Conservation (phyloP, 1,140 invertebrate species). For the Ridgeia piscesae region DNA sequence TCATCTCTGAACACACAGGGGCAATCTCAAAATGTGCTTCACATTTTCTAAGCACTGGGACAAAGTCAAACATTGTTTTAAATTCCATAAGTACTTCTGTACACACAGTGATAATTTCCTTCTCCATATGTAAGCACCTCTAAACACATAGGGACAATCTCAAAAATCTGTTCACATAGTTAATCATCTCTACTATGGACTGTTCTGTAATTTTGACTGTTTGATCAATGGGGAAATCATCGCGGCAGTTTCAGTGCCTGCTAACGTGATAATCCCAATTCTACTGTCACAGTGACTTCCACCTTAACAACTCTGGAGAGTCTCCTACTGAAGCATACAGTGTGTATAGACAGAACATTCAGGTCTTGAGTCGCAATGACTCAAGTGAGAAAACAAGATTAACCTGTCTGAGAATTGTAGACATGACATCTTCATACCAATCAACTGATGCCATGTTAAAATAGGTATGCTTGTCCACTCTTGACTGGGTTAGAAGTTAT, state of each 20-base stretch:
- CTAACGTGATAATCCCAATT: neutral
- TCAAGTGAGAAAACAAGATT: neutral
- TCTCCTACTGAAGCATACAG: neutral
- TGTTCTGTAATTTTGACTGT: no score
- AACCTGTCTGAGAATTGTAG: neutral
- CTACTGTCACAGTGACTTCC: neutral
- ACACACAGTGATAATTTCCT: no score
- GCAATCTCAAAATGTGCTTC: neutral
- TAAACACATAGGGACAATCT: neutral
- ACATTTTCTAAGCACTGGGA: no score
- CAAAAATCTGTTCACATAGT: neutral
- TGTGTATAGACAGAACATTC: neutral
- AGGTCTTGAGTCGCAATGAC: neutral
- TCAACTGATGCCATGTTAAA: neutral
- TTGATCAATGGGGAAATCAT: no score
- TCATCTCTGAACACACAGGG: no score
- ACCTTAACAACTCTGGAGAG: neutral
- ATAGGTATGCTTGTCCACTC: neutral
- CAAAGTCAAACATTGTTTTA: no score
- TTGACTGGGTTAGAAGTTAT: neutral
- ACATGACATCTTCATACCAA: neutral
- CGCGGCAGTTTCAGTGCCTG: no score
- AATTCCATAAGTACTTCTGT: no score
- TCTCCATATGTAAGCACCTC: no score
- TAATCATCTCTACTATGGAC: no score